phyloP scores from a whole-genome alignment of 2,888 invertebrate genomes.

The Seira musarum region DNA sequence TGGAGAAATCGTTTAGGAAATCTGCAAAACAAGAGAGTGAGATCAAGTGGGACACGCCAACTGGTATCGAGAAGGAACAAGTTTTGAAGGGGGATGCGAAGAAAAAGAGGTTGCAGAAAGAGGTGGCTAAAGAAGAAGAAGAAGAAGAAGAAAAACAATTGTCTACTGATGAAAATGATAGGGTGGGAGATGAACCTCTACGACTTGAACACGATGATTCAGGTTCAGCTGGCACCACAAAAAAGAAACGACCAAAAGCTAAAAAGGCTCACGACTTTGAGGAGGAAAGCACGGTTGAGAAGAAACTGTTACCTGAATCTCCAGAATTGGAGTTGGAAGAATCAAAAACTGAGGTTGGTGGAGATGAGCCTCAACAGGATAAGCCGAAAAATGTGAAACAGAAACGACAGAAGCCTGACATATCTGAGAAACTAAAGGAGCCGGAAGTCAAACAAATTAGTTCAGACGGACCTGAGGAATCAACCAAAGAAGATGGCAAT shows the following conservation, averaged over 20 bases:
- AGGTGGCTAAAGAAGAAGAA: background rate
- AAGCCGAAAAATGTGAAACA: background rate
- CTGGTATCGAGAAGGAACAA: too few species aligned
- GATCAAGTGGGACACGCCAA: background rate
- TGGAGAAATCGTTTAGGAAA: conserved; percentile 14
- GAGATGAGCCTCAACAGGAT: background rate
- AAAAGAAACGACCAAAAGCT: background rate
- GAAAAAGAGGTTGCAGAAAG: background rate
- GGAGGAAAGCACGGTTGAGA: background rate
- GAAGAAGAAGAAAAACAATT: background rate
- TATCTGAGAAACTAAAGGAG: background rate
- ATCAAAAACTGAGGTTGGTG: conserved; percentile 6
- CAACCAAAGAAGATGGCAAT: background rate
- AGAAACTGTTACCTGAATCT: conserved; percentile 1
- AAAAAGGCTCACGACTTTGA: background rate
- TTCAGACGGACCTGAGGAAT: background rate
- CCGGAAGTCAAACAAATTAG: background rate
- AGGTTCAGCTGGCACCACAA: background rate
- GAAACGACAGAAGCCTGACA: background rate
- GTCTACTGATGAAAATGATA: background rate
- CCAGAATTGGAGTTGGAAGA: too few species aligned
- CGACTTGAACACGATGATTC: background rate
- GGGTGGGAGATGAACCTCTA: background rate
- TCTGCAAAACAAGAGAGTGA: background rate
- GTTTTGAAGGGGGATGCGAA: too few species aligned